These are phyloP conservation scores for Hyla sarda DNA, from an alignment of 2,113 vertebrate species.

Conservation along the genomic window DNA sequence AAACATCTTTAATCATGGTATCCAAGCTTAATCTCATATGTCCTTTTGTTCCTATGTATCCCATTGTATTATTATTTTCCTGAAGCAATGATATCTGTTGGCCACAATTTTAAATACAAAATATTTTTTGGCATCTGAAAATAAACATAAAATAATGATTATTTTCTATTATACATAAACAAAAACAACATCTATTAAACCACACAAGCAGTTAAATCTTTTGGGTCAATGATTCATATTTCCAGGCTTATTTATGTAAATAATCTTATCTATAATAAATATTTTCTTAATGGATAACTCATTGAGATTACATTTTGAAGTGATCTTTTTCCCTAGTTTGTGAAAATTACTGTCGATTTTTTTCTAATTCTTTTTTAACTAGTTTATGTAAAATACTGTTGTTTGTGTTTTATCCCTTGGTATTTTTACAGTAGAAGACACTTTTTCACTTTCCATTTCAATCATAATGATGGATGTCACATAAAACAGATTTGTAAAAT, in stretches of 20 bases:
- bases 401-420: conserved; percentile 29
- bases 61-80: not conserved
- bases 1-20: no score
- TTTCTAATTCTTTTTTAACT: conserved; percentile 26
- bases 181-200: not conserved
- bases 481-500: conserved; percentile 32
- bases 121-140: not conserved
- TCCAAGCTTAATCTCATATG: not conserved
- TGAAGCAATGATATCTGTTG: not conserved
- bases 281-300: not conserved
- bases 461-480: conserved; percentile 35
- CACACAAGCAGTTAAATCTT: not conserved
- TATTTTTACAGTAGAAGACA: conserved; percentile 21
- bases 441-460: conserved; percentile 32
- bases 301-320: not conserved
- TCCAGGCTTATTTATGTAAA: not conserved
- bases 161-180: not conserved
- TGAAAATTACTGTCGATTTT: not conserved
- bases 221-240: not conserved
- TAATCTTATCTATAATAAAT: not conserved
- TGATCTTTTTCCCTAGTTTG: not conserved
- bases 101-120: not conserved
- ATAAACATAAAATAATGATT: not conserved
- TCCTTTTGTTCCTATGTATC: not conserved
- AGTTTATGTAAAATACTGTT: conserved; percentile 32